Conservation (phyloP, 2,113 vertebrate species). For the Paratilapia polleni region DNA sequence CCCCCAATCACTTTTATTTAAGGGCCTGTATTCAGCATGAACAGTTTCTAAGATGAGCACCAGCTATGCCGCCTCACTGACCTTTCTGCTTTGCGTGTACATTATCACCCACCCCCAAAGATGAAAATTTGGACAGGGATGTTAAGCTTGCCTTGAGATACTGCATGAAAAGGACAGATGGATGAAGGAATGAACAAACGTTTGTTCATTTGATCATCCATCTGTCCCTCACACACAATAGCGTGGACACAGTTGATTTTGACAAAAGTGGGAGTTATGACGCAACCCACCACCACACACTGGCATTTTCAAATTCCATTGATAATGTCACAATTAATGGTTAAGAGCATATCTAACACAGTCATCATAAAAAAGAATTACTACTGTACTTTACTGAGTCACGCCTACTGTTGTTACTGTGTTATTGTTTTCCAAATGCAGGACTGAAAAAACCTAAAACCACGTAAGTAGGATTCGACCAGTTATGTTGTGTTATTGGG, state of each 20-base stretch:
- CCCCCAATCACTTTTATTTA: background rate
- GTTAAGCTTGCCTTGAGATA: slow-evolving; percentile 21
- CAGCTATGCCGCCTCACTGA: slow-evolving; percentile 4
- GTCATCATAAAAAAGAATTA: background rate
- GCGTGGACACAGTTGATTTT: background rate
- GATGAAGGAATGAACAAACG: slow-evolving; percentile 52
- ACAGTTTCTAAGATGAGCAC: background rate
- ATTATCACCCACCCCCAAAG: slow-evolving; percentile 5
- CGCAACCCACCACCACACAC: slow-evolving; percentile 25
- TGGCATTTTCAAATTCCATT: slow-evolving; percentile 1
- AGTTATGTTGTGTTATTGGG: background rate
- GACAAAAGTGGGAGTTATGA: slow-evolving; percentile 42
- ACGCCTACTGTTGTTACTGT: background rate
- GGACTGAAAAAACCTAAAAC: background rate
- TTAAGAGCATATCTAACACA: background rate
- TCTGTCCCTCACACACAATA: slow-evolving; percentile 55
- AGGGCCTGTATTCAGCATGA: background rate
- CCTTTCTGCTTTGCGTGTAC: slow-evolving; percentile 5
- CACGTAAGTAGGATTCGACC: background rate
- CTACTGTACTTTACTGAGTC: background rate
- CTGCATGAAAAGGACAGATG: slow-evolving; percentile 54
- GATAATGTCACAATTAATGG: background rate
- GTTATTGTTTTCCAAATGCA: background rate
- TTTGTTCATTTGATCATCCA: slow-evolving; percentile 65
- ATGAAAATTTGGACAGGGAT: slow-evolving; percentile 28